Evolutionary conservation across 2,797 vertebrate species (phyloP).

Genomic region (Tokudaia muenninki): DNA sequence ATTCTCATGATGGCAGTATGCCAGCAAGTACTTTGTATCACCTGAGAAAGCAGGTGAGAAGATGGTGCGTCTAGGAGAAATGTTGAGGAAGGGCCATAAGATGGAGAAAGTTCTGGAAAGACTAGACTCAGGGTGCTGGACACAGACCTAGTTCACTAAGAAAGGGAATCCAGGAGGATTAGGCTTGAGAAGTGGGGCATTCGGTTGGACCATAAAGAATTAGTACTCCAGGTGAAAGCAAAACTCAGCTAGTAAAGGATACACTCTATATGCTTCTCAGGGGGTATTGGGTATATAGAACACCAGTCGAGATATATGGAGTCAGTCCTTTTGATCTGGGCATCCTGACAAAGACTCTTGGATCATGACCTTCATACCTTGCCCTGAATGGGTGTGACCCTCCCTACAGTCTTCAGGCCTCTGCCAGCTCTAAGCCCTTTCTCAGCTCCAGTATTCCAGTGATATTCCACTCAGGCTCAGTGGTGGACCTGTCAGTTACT

Average conservation of each 20-base stretch:
- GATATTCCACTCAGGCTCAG: not conserved
- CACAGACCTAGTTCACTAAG: not conserved
- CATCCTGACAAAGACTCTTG: not conserved
- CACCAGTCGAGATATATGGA: not conserved
- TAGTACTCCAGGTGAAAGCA: conserved; percentile 17
- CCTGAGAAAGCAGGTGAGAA: not conserved
- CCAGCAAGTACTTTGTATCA: not conserved
- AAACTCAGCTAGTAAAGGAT: not conserved
- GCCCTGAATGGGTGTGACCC: not conserved
- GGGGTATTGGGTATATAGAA: not conserved
- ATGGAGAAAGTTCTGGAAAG: not conserved
- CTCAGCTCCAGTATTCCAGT: not conserved
- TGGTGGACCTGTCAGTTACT: not conserved
- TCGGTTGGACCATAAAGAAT: not conserved
- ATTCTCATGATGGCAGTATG: not conserved
- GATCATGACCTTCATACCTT: not conserved
- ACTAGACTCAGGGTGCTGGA: not conserved
- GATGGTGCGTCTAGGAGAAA: not conserved
- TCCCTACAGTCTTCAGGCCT: not conserved
- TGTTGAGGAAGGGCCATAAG: not conserved
- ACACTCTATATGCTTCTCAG: not conserved
- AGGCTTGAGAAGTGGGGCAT: not conserved
- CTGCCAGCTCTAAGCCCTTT: not conserved
- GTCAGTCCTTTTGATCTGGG: not conserved
- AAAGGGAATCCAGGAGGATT: not conserved